These are phyloP conservation scores for Rhagologus leucostigma DNA, from an alignment of 2,113 vertebrate species.

Conservation along the genomic window DNA sequence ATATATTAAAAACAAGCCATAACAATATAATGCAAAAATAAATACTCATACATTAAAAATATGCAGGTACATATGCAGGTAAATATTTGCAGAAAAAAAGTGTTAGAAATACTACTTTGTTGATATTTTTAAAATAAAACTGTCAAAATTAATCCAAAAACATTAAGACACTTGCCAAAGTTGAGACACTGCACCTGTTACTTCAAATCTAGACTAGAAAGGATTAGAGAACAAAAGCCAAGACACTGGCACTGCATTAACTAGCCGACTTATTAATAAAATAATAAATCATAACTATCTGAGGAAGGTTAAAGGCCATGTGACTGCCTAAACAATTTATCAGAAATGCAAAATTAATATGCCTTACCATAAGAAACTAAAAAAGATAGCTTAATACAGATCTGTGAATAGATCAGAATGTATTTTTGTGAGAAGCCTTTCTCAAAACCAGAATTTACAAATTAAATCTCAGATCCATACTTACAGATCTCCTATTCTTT, in stretches of 20 bases:
- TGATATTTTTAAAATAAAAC: not conserved
- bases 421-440: not conserved
- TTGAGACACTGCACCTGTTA: constrained; percentile 17
- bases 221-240: not conserved
- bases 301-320: not conserved
- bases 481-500: not conserved
- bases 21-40: not conserved
- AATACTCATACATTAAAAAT: not conserved
- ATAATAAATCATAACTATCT: not conserved
- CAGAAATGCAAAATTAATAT: not conserved
- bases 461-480: not conserved
- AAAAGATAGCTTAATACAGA: not conserved
- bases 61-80: not conserved
- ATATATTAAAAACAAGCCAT: not conserved
- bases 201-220: not conserved
- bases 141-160: not conserved
- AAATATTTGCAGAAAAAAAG: not conserved
- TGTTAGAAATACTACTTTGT: not conserved
- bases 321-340: not conserved
- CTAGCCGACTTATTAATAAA: not conserved
- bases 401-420: not conserved
- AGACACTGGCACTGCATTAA: not conserved
- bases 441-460: not conserved
- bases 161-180: not conserved
- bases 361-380: not conserved